Percentiles rank a stretch among this genome's conserved stretches.
Evolutionary conservation across 2,888 invertebrate genomes (phyloP).

Genomic region (Gymnosoma rotundatum): DNA sequence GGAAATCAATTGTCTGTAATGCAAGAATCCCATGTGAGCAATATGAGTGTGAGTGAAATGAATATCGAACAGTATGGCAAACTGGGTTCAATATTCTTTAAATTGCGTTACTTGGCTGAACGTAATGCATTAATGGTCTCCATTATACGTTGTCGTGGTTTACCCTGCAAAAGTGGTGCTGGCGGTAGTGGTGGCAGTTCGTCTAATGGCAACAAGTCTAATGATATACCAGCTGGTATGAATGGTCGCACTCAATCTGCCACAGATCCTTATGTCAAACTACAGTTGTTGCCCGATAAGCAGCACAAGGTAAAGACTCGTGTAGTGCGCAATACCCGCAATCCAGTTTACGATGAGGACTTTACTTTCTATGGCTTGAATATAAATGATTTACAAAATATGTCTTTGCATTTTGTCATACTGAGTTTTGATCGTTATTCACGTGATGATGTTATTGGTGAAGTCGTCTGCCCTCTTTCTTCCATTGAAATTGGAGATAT

Average conservation of each 20-base stretch:
- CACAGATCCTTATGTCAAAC: constrained; percentile 97
- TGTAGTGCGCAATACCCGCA: constrained; percentile 96
- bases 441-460: constrained; percentile 98
- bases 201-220: constrained; percentile 83
- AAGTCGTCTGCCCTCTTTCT: constrained; percentile 93
- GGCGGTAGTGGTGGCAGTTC: constrained; percentile 83
- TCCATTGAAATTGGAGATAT: constrained; percentile 86
- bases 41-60: constrained; percentile 67
- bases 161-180: constrained; percentile 85
- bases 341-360: constrained; percentile 99
- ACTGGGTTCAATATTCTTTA: constrained; percentile 94
- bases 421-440: constrained; percentile 98
- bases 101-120: constrained; percentile 93
- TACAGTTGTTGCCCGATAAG: constrained; percentile 98
- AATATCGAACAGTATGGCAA: constrained; percentile 84
- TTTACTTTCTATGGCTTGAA: constrained; percentile 98
- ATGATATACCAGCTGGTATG: constrained; percentile 82
- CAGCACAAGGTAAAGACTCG: constrained; percentile 98
- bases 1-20: constrained; percentile 43
- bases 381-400: constrained; percentile 92
- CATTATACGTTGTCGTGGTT: constrained; percentile 93
- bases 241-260: constrained; percentile 82
- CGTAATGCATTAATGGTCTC: constrained; percentile 95
- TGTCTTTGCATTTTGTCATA: constrained; percentile 96
- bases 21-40: constrained; percentile 54